These are phyloP conservation scores for Notospermus geniculatus DNA, from an alignment of 1,140 invertebrate genomes.

Conservation along the genomic window DNA sequence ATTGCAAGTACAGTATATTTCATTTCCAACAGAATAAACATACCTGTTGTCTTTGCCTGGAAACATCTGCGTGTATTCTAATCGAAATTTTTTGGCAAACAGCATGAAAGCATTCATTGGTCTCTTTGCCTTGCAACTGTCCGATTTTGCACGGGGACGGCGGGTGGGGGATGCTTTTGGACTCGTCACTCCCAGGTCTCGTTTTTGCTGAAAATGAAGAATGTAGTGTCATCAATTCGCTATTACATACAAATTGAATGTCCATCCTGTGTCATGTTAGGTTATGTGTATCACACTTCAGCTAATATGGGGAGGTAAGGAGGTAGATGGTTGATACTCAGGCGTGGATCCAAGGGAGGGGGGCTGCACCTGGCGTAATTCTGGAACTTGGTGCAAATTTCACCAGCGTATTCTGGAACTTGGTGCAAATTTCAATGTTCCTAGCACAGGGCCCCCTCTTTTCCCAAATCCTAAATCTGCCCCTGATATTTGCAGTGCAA, in stretches of 20 bases:
- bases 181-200: constrained; percentile 24
- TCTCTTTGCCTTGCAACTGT: constrained; percentile 45
- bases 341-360: too few species aligned
- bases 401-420: not conserved
- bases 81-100: constrained; percentile 60
- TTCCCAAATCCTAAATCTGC: not conserved
- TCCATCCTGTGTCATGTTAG: too few species aligned
- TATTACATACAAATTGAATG: too few species aligned
- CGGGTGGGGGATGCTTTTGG: constrained; percentile 21
- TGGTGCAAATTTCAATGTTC: too few species aligned
- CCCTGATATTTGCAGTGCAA: not conserved
- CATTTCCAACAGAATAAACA: not conserved
- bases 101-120: constrained; percentile 66
- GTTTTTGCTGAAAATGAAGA: constrained; percentile 22
- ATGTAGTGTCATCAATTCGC: not conserved
- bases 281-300: too few species aligned
- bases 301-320: too few species aligned
- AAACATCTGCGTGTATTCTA: constrained; percentile 60
- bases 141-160: constrained; percentile 16
- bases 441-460: too few species aligned
- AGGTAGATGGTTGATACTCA: too few species aligned
- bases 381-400: not conserved
- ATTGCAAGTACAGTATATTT: not conserved
- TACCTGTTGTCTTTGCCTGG: constrained; percentile 64
- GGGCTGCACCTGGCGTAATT: not conserved